Evolutionary conservation across 2,797 vertebrate species (phyloP), one percentile per base, ranked within the genome.

Genomic region (Pseudochromis fuscus): DNA sequence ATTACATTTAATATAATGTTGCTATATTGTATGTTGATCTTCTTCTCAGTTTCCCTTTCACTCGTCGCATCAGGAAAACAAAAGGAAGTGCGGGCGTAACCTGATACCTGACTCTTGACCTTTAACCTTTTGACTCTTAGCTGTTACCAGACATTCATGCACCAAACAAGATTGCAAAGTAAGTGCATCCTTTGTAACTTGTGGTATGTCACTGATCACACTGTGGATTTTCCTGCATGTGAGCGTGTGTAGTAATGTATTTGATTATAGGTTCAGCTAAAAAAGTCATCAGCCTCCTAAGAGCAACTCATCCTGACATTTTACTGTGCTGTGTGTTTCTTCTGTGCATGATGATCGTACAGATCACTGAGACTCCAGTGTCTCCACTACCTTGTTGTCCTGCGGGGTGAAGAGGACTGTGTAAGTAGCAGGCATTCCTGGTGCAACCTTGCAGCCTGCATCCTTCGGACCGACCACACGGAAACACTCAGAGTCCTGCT

Each of bases 401-500:
- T 88, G 82, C 0, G 96, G 96, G 1, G 84, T 95, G 90, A 99
- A 98, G 45, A 90, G 21, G 45, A 98, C 40, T 3, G 72, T 93
- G 78, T 95, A 96, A 0, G 73, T 75, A 2, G 80, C 85, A 0
- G 81, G 27, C 75, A 95, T 72, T 40, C 96, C 95, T 0, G 96
- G 95, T 8, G 96, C 95, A 4, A 98, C 95, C 83, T 96, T 97
- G 81, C 65, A 75, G 31, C 79, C 65, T 11, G 63, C 81, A 3
- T 92, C 86, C 27, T 75, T 79, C 52, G 94, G 93, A 71, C 93
- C 85, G 45, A 92, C 76, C 42, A 97, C 86, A 70, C 83, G 86
- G 88, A 99, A 98, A 68, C 95, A 95, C 4, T 95, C 90, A 0
- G 96, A 97, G 46, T 84, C 92, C 73, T 95, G 94, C 67, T 89